Base-by-base conservation (phyloP, 2,113 vertebrate species). In the Bagarius yarrelli region DNA sequence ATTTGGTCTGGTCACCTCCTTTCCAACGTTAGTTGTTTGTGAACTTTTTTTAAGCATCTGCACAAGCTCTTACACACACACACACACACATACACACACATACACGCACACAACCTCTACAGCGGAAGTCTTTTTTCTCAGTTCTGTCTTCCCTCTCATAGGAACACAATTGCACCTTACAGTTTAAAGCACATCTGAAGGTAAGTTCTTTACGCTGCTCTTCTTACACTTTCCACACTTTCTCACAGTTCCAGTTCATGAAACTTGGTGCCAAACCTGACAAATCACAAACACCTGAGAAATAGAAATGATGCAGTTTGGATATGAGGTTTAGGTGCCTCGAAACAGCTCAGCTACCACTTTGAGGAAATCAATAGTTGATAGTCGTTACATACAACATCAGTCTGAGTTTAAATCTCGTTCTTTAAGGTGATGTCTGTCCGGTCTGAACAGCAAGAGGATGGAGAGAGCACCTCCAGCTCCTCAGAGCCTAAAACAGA, bases 401-500 rank as follows among this genome's bases (percentile, higher is more conserved):
- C 44, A 8, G 44, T 47, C 57, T 30, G 5, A 56, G 3, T 64
- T 44, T 16, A 30, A 61, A 21, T 61, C n/a, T 6, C 32, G 78
- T 47, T 86, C 27, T 76, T 53, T 78, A 47, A 67, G 85, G 84
- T 89, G 91, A 92, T 90, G 89, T 83, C 79, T 80, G 61, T 70
- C 61, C 32, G 59, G 50, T 8, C 67, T 40, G 85, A 83, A 44
- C 36, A 72, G 44, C 67, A 19, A 47, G 61, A 77, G 23, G 83
- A 85, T n/a, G 79, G 78, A 36, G 69, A 83, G 55, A 57, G 44
- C 19, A 71, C 30, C 57, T 53, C 71, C 19, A 76, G 23, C 44
- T 40, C 36, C 60, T 91, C 90, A 69, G 76, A 81, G 18, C 34
- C 81, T 44, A 90, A 93, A 90, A 94, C 92, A 3, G 93, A 94